Evolutionary conservation across 1,140 invertebrate genomes (phyloP).

Genomic region (Sitophilus oryzae): DNA sequence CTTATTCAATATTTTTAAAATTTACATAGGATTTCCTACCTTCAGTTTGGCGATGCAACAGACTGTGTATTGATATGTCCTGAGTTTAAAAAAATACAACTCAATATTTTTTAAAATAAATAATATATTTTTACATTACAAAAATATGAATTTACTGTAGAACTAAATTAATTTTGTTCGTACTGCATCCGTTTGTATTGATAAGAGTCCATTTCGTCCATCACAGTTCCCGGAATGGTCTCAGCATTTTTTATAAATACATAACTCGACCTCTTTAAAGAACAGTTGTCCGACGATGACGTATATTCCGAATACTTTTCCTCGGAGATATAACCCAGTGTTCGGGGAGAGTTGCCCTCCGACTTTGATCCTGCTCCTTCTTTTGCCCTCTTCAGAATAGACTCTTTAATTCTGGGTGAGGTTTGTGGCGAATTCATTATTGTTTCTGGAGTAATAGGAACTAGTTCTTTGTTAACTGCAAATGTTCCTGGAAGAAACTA

Average conservation of each 20-base stretch:
- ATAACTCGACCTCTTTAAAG: slow-evolving; percentile 1
- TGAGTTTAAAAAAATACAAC: no score
- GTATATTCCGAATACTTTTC: slow-evolving; percentile 4
- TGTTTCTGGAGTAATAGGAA: slow-evolving; percentile 4
- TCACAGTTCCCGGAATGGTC: slow-evolving; percentile 1
- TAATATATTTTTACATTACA: no score
- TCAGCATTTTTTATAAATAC: neutral
- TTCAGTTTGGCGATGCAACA: no score
- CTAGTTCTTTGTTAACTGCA: slow-evolving; percentile 18
- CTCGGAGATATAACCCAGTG: slow-evolving; percentile 13
- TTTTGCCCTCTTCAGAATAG: neutral
- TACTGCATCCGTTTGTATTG: neutral
- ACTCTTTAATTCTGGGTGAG: neutral
- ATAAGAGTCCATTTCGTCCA: neutral
- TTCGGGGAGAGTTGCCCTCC: slow-evolving; percentile 2
- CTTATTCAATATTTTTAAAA: no score
- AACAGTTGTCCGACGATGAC: slow-evolving; percentile 12
- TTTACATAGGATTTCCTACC: no score
- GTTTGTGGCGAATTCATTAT: neutral
- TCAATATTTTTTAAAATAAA: no score
- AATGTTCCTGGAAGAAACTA: slow-evolving; percentile 9
- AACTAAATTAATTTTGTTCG: no score
- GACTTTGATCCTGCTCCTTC: neutral
- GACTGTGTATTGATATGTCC: no score
- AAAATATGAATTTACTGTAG: no score